Conservation (phyloP, 2,113 vertebrate genomes). For the Thalassoma bifasciatum region DNA sequence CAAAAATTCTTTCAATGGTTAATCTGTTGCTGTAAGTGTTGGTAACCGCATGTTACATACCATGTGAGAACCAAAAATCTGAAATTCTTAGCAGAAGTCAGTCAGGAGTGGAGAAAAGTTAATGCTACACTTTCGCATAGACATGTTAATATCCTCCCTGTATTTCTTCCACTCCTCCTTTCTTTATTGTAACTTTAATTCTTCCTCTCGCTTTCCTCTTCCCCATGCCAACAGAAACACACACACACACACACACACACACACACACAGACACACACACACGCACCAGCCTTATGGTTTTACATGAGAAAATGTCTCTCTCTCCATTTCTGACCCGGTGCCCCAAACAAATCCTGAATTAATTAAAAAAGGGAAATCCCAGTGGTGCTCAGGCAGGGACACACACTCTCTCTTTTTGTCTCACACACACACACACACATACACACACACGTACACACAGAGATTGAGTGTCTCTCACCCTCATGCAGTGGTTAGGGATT, state of each 20-base stretch:
- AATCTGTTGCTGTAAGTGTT: not conserved
- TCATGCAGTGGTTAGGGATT: conserved; percentile 79
- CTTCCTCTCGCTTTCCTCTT: conserved; percentile 13
- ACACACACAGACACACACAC: conserved; percentile 36
- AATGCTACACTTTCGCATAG: not conserved
- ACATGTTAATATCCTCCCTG: not conserved
- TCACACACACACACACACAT: conserved; percentile 32
- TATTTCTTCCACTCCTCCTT: not conserved
- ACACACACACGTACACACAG: conserved; percentile 63
- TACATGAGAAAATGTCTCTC: conserved; percentile 82
- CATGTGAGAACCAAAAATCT: not conserved
- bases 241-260: conserved; percentile 12
- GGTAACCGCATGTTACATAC: not conserved
- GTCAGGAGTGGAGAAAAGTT: not conserved
- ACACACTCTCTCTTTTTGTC: conserved; percentile 24
- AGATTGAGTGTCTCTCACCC: conserved; percentile 83
- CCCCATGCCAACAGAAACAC: not conserved
- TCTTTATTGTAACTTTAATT: not conserved
- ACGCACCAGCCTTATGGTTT: conserved; percentile 52
- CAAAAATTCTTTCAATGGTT: not conserved
- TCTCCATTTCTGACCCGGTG: conserved; percentile 81
- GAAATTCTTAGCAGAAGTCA: not conserved
- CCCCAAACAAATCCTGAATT: conserved; percentile 87
- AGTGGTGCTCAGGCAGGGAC: conserved; percentile 55
- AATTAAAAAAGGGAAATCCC: conserved; percentile 87